Percentiles rank a stretch among this genome's conserved stretches.
Evolutionary conservation across 2,113 vertebrate genomes (phyloP).

Genomic region (Falco punctatus): DNA sequence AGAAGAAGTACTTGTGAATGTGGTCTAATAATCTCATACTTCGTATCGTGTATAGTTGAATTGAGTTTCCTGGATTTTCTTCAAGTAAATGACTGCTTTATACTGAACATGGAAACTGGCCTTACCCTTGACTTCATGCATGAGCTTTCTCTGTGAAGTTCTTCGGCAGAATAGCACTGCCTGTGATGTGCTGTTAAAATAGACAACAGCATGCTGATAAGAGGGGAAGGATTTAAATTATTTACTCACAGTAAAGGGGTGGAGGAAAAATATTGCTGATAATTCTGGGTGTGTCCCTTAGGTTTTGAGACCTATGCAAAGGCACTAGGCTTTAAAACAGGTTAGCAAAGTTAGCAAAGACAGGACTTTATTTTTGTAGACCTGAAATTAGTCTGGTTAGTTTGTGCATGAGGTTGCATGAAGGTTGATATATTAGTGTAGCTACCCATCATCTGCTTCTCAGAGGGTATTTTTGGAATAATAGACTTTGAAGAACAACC

Average conservation of each 20-base stretch:
- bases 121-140: not conserved
- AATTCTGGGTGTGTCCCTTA: not conserved
- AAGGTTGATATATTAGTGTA: not conserved
- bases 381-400: not conserved
- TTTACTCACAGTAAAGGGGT: not conserved
- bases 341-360: not conserved
- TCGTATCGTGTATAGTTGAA: not conserved
- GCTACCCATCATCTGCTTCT: not conserved
- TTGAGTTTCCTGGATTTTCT: not conserved
- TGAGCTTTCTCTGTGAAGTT: not conserved
- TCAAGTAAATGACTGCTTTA: not conserved
- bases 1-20: not conserved
- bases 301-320: not conserved
- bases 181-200: not conserved
- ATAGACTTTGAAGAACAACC: not conserved
- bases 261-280: not conserved
- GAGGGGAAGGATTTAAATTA: not conserved
- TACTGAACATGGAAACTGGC: not conserved
- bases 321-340: not conserved
- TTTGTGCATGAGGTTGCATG: not conserved
- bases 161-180: not conserved
- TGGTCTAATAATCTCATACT: not conserved
- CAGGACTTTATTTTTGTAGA: not conserved
- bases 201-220: not conserved
- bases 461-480: too few species aligned